A percentile compares a stretch with the other conserved stretches of the same genome.
These are phyloP conservation scores for Scylla paramamosain DNA, from an alignment of 1,140 invertebrate genomes.

Conservation along the genomic window DNA sequence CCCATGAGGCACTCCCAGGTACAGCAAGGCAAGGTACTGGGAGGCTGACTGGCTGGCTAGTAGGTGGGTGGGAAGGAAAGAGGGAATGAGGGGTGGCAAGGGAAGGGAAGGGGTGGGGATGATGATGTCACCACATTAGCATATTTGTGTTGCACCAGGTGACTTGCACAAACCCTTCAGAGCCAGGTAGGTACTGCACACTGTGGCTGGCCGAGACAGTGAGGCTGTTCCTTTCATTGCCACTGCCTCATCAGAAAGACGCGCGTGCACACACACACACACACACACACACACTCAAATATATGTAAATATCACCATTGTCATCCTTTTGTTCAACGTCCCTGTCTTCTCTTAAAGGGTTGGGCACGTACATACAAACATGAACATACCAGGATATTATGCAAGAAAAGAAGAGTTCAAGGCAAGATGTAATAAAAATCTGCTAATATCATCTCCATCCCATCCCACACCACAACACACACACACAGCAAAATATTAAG, in stretches of 20 bases:
- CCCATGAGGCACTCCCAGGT: too few species aligned
- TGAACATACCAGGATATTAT: too few species aligned
- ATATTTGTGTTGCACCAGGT: neutral
- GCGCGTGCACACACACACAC: neutral
- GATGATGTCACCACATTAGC: slow-evolving; percentile 34
- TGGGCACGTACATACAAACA: too few species aligned
- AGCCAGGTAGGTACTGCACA: neutral
- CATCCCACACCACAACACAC: too few species aligned
- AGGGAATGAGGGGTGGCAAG: neutral
- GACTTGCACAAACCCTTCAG: slow-evolving; percentile 3
- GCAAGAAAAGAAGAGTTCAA: too few species aligned
- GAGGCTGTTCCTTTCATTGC: neutral
- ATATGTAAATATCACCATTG: too few species aligned
- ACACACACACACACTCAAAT: neutral
- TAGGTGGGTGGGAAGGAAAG: neutral
- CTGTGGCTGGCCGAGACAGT: neutral
- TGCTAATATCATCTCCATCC: too few species aligned
- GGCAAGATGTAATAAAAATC: too few species aligned
- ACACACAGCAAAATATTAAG: too few species aligned
- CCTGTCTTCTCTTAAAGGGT: too few species aligned
- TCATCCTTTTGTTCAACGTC: neutral
- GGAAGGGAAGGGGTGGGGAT: neutral
- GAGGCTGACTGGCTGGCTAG: neutral
- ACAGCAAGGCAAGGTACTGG: too few species aligned
- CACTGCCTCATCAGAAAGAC: neutral